These are phyloP conservation scores for Patagioenas fasciata DNA, from an alignment of 2,113 vertebrate species.

Conservation along the genomic window DNA sequence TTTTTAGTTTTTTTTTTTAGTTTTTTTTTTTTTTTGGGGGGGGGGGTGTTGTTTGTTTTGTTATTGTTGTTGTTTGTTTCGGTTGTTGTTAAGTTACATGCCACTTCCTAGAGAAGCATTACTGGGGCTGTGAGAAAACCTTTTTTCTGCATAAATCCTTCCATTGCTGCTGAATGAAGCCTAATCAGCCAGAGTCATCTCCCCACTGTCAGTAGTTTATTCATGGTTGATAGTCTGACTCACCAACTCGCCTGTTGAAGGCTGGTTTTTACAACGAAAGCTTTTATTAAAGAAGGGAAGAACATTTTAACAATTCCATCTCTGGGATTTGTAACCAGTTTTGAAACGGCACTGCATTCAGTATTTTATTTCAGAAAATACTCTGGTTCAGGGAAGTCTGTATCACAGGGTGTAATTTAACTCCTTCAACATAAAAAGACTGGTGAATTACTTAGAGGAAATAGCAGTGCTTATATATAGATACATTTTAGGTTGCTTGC, in stretches of 20 bases:
- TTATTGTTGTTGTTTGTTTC: neutral
- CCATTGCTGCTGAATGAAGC: conserved; percentile 2
- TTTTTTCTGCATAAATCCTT: conserved; percentile 34
- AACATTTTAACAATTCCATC: conserved; percentile 16
- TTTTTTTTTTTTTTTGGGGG: too few relatives aligned
- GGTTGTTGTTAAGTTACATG: neutral
- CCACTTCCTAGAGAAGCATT: neutral
- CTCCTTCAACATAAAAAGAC: neutral
- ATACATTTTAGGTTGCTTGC: neutral
- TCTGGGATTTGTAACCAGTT: neutral
- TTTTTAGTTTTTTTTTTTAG: too few relatives aligned
- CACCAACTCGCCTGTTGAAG: conserved; percentile 19
- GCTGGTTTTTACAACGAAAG: conserved; percentile 42
- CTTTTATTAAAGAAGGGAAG: conserved; percentile 35
- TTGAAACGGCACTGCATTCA: neutral
- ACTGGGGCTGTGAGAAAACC: neutral
- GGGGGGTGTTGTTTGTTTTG: too few relatives aligned
- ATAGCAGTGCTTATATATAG: neutral
- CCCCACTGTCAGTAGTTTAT: neutral
- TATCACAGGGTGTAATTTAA: neutral
- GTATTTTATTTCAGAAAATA: conserved; percentile 2
- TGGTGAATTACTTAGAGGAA: neutral
- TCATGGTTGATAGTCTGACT: conserved; percentile 29
- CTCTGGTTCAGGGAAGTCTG: neutral
- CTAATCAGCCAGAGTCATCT: conserved; percentile 10